Conservation (phyloP, 2,797 vertebrate species). For the Sebastes matsubarae region DNA sequence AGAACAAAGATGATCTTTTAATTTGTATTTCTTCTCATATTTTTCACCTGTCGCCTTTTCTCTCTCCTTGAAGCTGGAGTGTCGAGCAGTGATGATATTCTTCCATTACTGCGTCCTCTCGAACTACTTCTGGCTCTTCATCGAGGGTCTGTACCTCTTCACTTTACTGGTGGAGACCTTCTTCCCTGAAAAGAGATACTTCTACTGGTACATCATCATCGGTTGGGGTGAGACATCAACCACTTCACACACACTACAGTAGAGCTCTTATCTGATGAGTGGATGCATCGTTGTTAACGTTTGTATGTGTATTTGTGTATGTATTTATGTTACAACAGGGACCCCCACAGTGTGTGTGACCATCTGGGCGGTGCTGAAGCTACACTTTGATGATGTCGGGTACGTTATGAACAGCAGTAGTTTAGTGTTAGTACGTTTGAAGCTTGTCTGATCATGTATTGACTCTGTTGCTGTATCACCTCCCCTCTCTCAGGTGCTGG, state of each 20-base stretch:
- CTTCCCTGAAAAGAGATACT: conserved; percentile 95
- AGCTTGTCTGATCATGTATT: not conserved
- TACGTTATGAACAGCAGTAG: conserved; percentile 55
- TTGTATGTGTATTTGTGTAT: not conserved
- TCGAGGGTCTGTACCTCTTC: conserved; percentile 96
- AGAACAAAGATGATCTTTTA: not conserved
- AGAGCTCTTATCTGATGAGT: not conserved
- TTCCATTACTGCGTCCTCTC: conserved; percentile 98
- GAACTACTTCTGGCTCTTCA: conserved; percentile 99
- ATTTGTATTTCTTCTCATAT: not conserved
- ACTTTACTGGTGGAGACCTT: conserved; percentile 96
- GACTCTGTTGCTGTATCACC: not conserved
- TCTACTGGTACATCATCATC: conserved; percentile 97
- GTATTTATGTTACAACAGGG: conserved; percentile 75
- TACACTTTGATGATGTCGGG: conserved; percentile 92
- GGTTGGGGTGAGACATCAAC: conserved; percentile 90
- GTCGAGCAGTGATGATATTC: conserved; percentile 95
- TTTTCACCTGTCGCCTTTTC: not conserved
- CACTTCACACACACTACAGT: not conserved
- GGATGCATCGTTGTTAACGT: not conserved
- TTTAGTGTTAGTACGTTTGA: not conserved
- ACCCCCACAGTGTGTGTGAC: conserved; percentile 93
- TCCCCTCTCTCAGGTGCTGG: conserved; percentile 87
- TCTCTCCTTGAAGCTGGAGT: conserved; percentile 85
- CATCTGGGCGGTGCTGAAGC: conserved; percentile 91